Base-by-base conservation (phyloP, 2,113 vertebrate genomes). In the Sceloporus tristichus region DNA sequence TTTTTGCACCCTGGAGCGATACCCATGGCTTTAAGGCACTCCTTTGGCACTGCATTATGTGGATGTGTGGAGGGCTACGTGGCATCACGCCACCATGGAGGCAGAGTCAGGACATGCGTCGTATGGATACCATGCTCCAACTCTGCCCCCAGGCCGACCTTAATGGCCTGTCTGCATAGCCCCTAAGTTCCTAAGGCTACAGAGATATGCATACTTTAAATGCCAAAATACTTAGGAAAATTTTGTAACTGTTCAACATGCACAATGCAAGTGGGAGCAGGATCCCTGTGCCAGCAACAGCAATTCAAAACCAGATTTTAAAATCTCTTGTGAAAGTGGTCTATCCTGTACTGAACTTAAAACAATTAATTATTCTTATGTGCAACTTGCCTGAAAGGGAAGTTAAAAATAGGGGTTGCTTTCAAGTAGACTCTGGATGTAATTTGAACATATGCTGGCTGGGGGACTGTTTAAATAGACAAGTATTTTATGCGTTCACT, bases 391-490 rank as follows among this genome's bases (percentile, higher is more conserved):
- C 21, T 68, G 80, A 74, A 88, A 79, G 88, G 87, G 83, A 65
- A 87, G 84, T 70, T 80, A 78, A 38, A 93, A 85, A 91, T 42
- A 82, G 84, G 18, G 76, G 66, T 86, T 66, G 88, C 68, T 80
- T 90, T 90, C 82, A 92, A 73, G n/a, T 77, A 86, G 34, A 34
- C 65, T 82, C 53, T 87, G 76, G 84, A 82, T 91, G 70, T 85
- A 89, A 89, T 85, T 89, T 87, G 66, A 94, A 93, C 16, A 76
- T 29, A 66, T 34, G 18, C 27, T 88, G 53, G 75, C 86, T 87
- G 82, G 16, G 88, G 11, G 11, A 27, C 68, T 82, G 77, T 0
- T 0, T 84, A 85, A 0, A 0, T n/a, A 77, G 85, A 54, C 48
- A 10, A 82, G 48, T 82, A 89, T 77, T 75, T 82, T 42, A 89